A percentile compares a stretch with the other conserved stretches of the same genome.
Evolutionary conservation across 1,140 invertebrate species (phyloP).

Genomic region (Grapholita molesta): DNA sequence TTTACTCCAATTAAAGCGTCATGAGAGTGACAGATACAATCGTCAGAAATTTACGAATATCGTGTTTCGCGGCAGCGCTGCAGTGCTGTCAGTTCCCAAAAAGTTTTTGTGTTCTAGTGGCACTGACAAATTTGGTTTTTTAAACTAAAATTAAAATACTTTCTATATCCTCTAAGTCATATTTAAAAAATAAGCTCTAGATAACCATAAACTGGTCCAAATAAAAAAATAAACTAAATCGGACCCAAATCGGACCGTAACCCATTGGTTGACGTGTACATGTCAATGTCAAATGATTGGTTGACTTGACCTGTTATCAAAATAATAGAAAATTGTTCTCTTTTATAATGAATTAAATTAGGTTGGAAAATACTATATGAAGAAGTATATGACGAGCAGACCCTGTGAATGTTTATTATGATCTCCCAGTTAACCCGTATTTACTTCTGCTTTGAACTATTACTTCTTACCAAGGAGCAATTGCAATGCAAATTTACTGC

Average conservation of each 20-base stretch:
- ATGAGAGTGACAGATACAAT: too few species aligned
- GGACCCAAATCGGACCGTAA: neutral
- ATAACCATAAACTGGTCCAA: too few species aligned
- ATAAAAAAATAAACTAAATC: too few species aligned
- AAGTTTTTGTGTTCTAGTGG: too few species aligned
- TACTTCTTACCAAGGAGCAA: conserved; percentile 20
- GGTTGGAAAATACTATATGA: neutral
- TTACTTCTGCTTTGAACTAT: neutral
- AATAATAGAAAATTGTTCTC: conserved; percentile 5
- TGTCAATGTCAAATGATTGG: neutral
- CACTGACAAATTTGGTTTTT: too few species aligned
- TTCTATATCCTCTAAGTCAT: too few species aligned
- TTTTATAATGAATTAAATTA: neutral
- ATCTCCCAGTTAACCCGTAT: conserved; percentile 22
- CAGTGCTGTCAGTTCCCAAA: too few species aligned
- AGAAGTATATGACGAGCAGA: neutral
- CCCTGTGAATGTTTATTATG: conserved; percentile 36
- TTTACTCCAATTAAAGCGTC: too few species aligned
- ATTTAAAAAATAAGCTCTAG: too few species aligned
- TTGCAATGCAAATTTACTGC: conserved; percentile 42
- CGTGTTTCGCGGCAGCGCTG: too few species aligned
- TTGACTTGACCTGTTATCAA: conserved; percentile 13
- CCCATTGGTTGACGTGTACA: neutral
- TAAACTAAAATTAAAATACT: too few species aligned
- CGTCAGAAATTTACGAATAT: too few species aligned